Percentiles rank a stretch among this genome's conserved stretches.
These are phyloP conservation scores for Caenorhabditis doughertyi DNA, from an alignment of 2,888 invertebrate genomes.

Conservation along the genomic window DNA sequence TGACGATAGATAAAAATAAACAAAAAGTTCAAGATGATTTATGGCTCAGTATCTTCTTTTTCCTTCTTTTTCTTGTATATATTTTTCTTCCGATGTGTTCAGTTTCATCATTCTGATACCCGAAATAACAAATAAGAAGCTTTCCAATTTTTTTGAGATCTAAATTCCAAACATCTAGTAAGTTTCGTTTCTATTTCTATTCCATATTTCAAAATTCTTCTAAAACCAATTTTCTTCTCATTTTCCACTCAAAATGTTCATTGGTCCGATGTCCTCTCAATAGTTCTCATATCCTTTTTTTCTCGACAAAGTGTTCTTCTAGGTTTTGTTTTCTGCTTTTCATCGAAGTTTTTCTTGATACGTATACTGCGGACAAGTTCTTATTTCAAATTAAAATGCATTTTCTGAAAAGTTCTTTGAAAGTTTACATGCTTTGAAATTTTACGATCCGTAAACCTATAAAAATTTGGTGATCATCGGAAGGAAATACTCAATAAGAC, in stretches of 20 bases:
- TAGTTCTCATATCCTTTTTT: not conserved
- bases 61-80: not conserved
- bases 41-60: constrained; percentile 14
- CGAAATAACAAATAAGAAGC: not conserved
- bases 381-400: constrained; percentile 2
- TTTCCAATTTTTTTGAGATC: not conserved
- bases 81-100: not conserved
- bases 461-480: not conserved
- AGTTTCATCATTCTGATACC: constrained; percentile 8
- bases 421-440: constrained; percentile 15
- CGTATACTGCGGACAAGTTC: not conserved
- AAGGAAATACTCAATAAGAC: not conserved
- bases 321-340: constrained; percentile 25
- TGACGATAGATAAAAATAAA: constrained; percentile 30
- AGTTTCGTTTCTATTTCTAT: not conserved
- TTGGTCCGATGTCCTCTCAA: not conserved
- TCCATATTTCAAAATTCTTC: not conserved
- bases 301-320: constrained; percentile 6
- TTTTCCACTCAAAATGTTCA: not conserved
- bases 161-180: not conserved
- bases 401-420: constrained; percentile 1
- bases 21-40: constrained; percentile 45
- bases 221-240: constrained; percentile 1
- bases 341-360: not conserved
- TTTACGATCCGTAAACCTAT: not conserved